Percentiles rank a stretch among this genome's conserved stretches.
phyloP scores from a whole-genome alignment of 2,113 vertebrate genomes.

The Psilopsiagon aymara region DNA sequence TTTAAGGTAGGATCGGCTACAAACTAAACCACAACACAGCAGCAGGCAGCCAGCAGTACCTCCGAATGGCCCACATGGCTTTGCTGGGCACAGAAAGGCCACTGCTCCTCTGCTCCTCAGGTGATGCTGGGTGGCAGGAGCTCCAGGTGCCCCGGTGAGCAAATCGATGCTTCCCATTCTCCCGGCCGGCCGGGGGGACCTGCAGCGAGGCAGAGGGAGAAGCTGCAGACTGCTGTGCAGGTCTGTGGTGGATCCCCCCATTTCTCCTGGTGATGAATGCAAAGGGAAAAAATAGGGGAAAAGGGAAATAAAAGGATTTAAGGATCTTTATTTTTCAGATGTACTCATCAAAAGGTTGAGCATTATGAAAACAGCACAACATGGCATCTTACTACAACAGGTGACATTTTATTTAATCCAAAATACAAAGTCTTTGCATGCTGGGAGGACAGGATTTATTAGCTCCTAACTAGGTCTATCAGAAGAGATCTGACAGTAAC shows the following conservation, averaged over 20 bases:
- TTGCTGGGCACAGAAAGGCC: conserved; percentile 32
- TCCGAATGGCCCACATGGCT: conserved; percentile 65
- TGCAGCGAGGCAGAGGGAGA: background rate
- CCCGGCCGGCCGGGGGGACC: background rate
- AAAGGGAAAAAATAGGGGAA: background rate
- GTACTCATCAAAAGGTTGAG: background rate
- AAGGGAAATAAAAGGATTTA: background rate
- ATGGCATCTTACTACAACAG: background rate
- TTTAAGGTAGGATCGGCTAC: background rate
- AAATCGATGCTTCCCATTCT: conserved; percentile 67
- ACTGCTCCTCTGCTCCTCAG: background rate
- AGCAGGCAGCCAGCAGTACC: conserved; percentile 22
- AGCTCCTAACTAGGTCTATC: background rate
- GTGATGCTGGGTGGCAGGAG: conserved; percentile 17
- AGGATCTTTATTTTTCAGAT: background rate
- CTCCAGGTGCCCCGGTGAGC: conserved; percentile 64
- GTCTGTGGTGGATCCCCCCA: background rate
- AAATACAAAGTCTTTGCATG: background rate
- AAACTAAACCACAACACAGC: fast-evolving
- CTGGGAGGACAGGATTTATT: background rate
- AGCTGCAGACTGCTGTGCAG: background rate
- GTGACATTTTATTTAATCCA: background rate
- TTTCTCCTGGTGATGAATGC: conserved; percentile 41
- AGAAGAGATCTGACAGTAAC: background rate
- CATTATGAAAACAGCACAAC: background rate